Conservation (phyloP, 2,797 vertebrate genomes). For the Falco concolor region DNA sequence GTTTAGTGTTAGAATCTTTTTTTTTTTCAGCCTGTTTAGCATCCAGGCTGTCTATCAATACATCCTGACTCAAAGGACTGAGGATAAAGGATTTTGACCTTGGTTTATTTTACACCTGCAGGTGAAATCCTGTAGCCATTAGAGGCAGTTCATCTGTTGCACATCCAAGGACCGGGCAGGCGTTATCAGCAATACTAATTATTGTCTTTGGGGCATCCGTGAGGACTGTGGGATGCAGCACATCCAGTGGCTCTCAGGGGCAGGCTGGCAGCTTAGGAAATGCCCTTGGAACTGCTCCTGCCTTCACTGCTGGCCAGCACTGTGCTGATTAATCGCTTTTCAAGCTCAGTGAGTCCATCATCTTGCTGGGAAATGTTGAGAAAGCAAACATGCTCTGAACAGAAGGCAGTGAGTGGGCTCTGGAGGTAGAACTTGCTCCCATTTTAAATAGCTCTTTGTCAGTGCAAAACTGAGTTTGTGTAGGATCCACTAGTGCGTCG, state of each 20-base stretch:
- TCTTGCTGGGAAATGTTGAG: neutral
- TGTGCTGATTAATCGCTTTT: neutral
- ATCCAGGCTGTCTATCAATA: neutral
- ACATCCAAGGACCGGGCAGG: neutral
- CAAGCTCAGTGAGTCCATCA: neutral
- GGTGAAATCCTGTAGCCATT: neutral
- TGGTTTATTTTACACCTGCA: neutral
- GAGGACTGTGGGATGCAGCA: neutral
- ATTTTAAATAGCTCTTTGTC: neutral
- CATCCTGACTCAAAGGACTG: neutral
- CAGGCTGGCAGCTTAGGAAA: neutral
- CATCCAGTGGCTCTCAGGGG: neutral
- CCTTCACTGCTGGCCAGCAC: neutral
- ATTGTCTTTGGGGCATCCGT: neutral
- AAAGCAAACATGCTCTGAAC: neutral
- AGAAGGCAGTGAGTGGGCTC: neutral
- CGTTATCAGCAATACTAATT: neutral
- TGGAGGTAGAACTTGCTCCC: neutral
- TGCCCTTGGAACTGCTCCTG: neutral
- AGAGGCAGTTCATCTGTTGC: neutral
- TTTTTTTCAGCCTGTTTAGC: neutral
- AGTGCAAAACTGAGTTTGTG: neutral
- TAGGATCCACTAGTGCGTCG: neutral
- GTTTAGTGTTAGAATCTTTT: neutral
- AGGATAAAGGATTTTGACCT: neutral